Percentiles rank a stretch among this genome's conserved stretches.
Evolutionary conservation across 2,113 vertebrate species (phyloP).

Genomic region (Mixornis gularis): DNA sequence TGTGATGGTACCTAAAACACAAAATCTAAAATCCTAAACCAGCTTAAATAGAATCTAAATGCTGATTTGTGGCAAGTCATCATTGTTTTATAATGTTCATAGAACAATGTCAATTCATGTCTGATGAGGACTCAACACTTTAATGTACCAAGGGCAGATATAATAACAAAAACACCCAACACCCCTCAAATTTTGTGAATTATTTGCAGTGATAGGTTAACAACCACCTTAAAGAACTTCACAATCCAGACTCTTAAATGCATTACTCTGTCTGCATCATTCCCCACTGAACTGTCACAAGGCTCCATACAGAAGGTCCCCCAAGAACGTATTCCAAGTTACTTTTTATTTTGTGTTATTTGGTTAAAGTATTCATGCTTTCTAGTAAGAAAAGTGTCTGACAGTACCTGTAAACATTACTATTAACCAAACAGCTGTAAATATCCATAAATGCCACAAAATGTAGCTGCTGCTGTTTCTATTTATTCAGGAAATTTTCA

Average conservation of each 20-base stretch:
- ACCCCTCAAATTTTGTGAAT: neutral
- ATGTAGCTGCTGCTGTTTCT: conserved; percentile 14
- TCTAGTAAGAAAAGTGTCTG: neutral
- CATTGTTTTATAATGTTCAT: neutral
- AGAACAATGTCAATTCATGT: neutral
- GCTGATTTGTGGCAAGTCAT: neutral
- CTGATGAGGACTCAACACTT: neutral
- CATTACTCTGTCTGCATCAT: neutral
- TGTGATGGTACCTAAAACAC: neutral
- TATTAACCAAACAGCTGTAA: conserved; percentile 36
- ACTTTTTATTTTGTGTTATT: conserved; percentile 10
- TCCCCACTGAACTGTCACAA: neutral
- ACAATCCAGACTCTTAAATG: neutral
- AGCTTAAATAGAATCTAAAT: neutral
- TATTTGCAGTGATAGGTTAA: neutral
- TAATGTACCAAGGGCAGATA: neutral
- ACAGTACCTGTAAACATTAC: conserved; percentile 33
- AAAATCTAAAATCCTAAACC: neutral
- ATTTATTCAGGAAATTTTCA: conserved; percentile 38
- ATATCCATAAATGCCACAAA: conserved; percentile 31
- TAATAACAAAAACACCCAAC: neutral
- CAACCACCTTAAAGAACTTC: neutral
- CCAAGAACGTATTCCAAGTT: neutral
- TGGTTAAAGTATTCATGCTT: neutral
- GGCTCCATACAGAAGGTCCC: neutral